A percentile compares a stretch with the other conserved stretches of the same genome.
Evolutionary conservation across 2,797 vertebrate species (phyloP).

Genomic region (Mus minutoides): DNA sequence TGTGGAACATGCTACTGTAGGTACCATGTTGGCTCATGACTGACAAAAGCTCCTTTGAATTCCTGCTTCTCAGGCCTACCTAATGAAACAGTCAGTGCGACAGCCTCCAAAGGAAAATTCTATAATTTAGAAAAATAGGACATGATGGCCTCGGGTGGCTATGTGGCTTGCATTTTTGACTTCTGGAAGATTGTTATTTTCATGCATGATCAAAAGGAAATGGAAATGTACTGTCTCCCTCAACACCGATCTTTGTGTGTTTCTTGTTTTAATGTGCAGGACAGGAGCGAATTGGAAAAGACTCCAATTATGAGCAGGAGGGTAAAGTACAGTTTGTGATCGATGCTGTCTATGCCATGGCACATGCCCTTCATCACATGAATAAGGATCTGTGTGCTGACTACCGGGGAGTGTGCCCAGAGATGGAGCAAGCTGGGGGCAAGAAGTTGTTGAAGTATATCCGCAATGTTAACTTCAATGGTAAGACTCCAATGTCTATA

Average conservation of each 20-base stretch:
- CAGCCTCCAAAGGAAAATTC: background rate
- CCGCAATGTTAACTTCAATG: constrained; percentile 96
- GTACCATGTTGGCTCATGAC: background rate
- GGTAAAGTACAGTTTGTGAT: constrained; percentile 99
- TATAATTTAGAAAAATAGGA: background rate
- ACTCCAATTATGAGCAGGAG: constrained; percentile 98
- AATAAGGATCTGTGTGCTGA: constrained; percentile 96
- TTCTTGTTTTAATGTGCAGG: constrained; percentile 87
- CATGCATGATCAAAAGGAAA: background rate
- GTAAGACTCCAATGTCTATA: constrained; percentile 87
- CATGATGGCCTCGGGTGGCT: accelerated
- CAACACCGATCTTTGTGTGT: constrained; percentile 45
- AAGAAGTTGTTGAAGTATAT: constrained; percentile 97
- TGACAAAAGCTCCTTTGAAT: background rate
- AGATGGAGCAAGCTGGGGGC: constrained; percentile 95
- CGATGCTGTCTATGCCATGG: constrained; percentile 97
- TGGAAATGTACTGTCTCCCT: background rate
- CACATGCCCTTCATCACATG: constrained; percentile 98
- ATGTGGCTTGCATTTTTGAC: background rate
- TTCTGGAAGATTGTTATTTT: background rate
- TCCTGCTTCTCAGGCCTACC: background rate
- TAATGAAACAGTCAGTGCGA: background rate
- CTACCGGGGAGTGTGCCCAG: constrained; percentile 92
- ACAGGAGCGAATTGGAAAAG: constrained; percentile 96
- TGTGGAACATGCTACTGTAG: background rate